Conservation (phyloP, 2,113 vertebrate genomes). For the Cyphomyrus plagiostoma region DNA sequence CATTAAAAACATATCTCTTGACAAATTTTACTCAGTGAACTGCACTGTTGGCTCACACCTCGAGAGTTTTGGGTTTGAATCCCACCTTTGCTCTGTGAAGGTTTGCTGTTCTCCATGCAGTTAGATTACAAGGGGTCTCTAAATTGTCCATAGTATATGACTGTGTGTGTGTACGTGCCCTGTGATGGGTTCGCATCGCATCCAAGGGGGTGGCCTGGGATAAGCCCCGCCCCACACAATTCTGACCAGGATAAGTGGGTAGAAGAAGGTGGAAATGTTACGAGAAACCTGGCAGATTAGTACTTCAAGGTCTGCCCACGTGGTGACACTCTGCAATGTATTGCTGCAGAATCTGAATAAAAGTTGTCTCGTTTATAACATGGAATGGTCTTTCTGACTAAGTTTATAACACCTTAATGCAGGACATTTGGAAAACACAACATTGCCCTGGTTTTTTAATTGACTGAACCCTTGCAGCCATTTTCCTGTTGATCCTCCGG, state of each 20-base stretch:
- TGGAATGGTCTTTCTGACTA: no score
- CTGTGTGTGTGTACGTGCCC: background rate
- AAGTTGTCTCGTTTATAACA: background rate
- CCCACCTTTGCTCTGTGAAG: background rate
- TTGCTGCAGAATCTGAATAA: background rate
- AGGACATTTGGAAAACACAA: background rate
- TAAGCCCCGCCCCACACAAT: background rate
- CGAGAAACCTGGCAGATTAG: background rate
- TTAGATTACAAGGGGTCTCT: background rate
- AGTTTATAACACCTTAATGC: no score
- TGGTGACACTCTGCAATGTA: background rate
- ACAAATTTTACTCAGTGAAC: background rate
- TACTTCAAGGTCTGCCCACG: background rate
- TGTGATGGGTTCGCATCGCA: background rate
- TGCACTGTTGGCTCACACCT: background rate
- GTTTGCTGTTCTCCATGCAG: background rate
- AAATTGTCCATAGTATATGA: background rate
- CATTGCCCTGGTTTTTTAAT: background rate
- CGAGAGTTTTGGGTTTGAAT: background rate
- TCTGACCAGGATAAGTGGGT: background rate
- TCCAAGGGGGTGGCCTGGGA: background rate
- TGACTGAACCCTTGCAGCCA: conserved; percentile 2
- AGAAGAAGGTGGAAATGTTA: background rate
- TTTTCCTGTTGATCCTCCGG: conserved; percentile 21
- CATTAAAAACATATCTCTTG: background rate